Conservation (phyloP, 2,888 invertebrate species). For the Drosophila putrida region DNA sequence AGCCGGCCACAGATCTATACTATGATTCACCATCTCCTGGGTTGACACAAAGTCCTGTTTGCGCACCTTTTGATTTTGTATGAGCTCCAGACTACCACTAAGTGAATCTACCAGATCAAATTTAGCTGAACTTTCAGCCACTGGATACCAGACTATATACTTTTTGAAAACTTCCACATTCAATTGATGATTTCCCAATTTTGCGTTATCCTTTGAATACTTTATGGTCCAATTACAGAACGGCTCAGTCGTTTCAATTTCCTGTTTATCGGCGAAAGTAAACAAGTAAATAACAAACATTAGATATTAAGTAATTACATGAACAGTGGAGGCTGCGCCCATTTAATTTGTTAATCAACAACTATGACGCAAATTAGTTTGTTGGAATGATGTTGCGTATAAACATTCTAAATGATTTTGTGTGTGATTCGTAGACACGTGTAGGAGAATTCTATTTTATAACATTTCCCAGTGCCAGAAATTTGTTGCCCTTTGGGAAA, state of each 20-base stretch:
- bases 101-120: slow-evolving; percentile 87
- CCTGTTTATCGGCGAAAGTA: slow-evolving; percentile 74
- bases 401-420: background rate
- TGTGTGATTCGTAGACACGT: background rate
- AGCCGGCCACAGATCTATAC: slow-evolving; percentile 87
- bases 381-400: background rate
- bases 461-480: background rate
- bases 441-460: background rate
- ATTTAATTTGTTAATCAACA: slow-evolving; percentile 9
- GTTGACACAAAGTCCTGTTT: slow-evolving; percentile 89
- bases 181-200: slow-evolving; percentile 88
- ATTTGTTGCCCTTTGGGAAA: background rate
- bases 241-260: slow-evolving; percentile 85
- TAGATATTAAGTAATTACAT: slow-evolving; percentile 7
- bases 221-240: slow-evolving; percentile 88
- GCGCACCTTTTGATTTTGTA: slow-evolving; percentile 88
- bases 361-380: slow-evolving; percentile 39
- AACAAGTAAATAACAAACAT: slow-evolving; percentile 4
- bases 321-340: background rate
- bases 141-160: slow-evolving; percentile 75
- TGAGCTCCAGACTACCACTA: slow-evolving; percentile 89
- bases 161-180: slow-evolving; percentile 86
- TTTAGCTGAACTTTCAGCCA: slow-evolving; percentile 83
- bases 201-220: slow-evolving; percentile 86
- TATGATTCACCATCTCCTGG: slow-evolving; percentile 87